Evolutionary conservation across 1,140 invertebrate genomes (phyloP).

Genomic region (Scaptomyza graminum): DNA sequence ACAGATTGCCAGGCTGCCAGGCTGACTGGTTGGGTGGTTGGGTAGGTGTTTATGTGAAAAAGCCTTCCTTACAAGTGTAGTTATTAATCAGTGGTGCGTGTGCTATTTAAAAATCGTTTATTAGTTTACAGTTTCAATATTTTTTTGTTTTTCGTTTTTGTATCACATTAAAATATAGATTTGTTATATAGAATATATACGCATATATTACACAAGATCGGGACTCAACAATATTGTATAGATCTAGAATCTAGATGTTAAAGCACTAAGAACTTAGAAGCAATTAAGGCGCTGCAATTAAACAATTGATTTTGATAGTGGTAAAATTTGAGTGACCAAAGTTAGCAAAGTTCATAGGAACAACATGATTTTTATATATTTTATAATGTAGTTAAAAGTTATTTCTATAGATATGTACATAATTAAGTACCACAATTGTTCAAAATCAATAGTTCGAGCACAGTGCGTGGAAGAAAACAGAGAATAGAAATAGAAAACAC

Average conservation of each 20-base stretch:
- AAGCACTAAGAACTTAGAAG: conserved; percentile 55
- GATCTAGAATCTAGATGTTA: conserved; percentile 26
- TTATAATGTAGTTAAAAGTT: not conserved
- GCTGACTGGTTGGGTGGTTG: not conserved
- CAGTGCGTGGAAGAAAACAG: not conserved
- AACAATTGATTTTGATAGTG: conserved; percentile 24
- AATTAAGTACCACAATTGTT: conserved; percentile 1
- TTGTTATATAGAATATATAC: conserved; percentile 33
- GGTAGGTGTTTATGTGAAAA: not conserved
- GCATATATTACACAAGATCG: conserved; percentile 65
- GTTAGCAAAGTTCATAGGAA: conserved; percentile 16
- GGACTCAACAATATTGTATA: conserved; percentile 53
- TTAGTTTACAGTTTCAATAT: conserved; percentile 57
- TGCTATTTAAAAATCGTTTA: conserved; percentile 72
- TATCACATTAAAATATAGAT: conserved; percentile 80
- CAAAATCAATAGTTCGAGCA: conserved; percentile 18
- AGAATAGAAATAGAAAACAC: not conserved
- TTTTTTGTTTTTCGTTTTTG: conserved; percentile 46
- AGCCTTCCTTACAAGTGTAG: conserved; percentile 39
- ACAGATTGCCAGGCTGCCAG: conserved; percentile 57
- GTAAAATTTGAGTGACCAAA: not conserved
- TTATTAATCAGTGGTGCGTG: conserved; percentile 51
- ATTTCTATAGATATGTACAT: conserved; percentile 9
- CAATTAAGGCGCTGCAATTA: conserved; percentile 13
- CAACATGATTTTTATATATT: conserved; percentile 9